A percentile compares a stretch with the other conserved stretches of the same genome.
Conservation (phyloP, 2,797 vertebrate species). For the Cyclopterus lumpus region DNA sequence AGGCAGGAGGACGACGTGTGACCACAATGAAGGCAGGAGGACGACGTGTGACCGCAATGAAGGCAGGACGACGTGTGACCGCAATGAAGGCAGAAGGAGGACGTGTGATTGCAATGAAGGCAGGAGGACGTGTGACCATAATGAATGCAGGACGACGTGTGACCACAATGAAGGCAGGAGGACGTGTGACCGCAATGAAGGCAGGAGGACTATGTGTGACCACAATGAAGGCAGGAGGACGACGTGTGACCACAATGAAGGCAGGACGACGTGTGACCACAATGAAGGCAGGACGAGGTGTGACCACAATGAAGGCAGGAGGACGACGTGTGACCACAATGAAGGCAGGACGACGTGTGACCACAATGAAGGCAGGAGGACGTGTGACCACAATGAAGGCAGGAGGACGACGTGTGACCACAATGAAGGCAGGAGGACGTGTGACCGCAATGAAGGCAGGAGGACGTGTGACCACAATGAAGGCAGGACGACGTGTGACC, state of each 20-base stretch:
- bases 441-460: background rate
- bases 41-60: background rate
- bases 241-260: background rate
- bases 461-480: background rate
- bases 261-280: background rate
- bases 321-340: background rate
- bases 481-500: background rate
- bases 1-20: background rate
- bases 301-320: background rate
- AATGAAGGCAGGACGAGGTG: background rate
- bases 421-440: background rate
- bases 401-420: background rate
- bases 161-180: too few species aligned
- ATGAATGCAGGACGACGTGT: too few species aligned
- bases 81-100: background rate
- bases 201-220: background rate
- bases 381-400: background rate
- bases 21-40: background rate
- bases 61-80: background rate
- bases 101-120: background rate
- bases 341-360: too few species aligned
- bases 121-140: background rate
- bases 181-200: background rate
- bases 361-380: too few species aligned
- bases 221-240: background rate